Percentiles rank a stretch among this genome's conserved stretches.
These are phyloP conservation scores for Coleophora deauratella DNA, from an alignment of 2,888 invertebrate species.

Conservation along the genomic window DNA sequence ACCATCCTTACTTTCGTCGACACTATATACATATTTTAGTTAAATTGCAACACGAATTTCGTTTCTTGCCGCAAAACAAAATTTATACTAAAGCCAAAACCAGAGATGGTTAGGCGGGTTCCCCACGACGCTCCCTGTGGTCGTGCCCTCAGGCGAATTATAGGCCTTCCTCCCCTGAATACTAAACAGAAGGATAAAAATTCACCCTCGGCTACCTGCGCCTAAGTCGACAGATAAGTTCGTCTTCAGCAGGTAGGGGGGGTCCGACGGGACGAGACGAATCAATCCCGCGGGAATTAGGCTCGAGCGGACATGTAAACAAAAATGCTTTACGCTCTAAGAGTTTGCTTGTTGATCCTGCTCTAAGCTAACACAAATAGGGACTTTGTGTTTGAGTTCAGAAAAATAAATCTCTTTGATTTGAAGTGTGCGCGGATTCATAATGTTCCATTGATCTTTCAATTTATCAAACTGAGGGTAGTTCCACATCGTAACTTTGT, in stretches of 20 bases:
- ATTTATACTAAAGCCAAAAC: no score
- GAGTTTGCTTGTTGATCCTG: slow-evolving; percentile 45
- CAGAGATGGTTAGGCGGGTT: no score
- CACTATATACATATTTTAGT: no score
- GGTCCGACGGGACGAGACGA: slow-evolving; percentile 45
- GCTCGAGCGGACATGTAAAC: slow-evolving; percentile 50
- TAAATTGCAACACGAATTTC: no score
- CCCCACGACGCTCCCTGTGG: slow-evolving; percentile 35
- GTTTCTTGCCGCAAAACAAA: no score
- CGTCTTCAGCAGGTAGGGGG: slow-evolving; percentile 40
- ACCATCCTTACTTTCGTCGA: no score
- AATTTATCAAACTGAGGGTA: no score
- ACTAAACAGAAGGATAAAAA: slow-evolving; percentile 61
- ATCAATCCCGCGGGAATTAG: slow-evolving; percentile 52
- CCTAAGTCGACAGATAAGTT: slow-evolving; percentile 62
- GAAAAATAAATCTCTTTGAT: slow-evolving; percentile 13
- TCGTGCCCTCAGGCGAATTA: slow-evolving; percentile 57
- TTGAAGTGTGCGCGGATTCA: background rate
- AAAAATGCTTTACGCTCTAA: slow-evolving; percentile 37
- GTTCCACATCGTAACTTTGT: no score
- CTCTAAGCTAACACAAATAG: slow-evolving; percentile 45
- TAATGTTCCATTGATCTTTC: background rate
- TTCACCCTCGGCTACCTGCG: slow-evolving; percentile 58
- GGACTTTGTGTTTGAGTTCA: slow-evolving; percentile 24
- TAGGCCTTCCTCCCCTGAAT: slow-evolving; percentile 57